Percentiles rank a stretch among this genome's conserved stretches.
phyloP scores from a whole-genome alignment of 1,140 invertebrate species.

The Pogonus chalceus region DNA sequence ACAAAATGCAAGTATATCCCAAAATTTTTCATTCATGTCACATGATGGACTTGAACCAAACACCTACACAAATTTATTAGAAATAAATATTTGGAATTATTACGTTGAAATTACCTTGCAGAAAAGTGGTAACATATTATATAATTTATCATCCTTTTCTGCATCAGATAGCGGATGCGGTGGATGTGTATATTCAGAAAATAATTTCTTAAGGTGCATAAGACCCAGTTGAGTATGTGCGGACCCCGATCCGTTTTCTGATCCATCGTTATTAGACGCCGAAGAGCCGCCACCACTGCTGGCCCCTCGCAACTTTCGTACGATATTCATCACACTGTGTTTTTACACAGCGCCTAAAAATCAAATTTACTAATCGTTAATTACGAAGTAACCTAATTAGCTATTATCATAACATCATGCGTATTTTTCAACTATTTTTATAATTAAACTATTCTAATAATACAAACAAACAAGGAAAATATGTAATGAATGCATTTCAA shows the following conservation, averaged over 20 bases:
- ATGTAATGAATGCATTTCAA: no score
- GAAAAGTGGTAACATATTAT: slow-evolving; percentile 96
- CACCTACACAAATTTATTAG: slow-evolving; percentile 55
- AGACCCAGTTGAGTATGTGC: slow-evolving; percentile 80
- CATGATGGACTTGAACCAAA: slow-evolving; percentile 80
- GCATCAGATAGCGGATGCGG: slow-evolving; percentile 65
- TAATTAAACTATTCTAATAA: no score
- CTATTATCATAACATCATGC: no score
- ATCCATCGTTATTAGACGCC: slow-evolving; percentile 39
- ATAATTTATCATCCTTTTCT: slow-evolving; percentile 88
- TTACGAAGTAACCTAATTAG: no score
- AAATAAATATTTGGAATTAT: no score
- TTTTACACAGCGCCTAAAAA: background rate
- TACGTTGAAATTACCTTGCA: slow-evolving; percentile 87
- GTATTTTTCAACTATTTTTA: no score
- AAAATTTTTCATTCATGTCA: slow-evolving; percentile 93
- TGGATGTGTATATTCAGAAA: slow-evolving; percentile 86
- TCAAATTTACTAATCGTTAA: no score
- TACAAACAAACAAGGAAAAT: no score
- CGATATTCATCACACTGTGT: slow-evolving; percentile 63
- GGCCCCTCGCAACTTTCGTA: slow-evolving; percentile 69
- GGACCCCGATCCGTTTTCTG: slow-evolving; percentile 45
- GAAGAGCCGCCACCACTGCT: slow-evolving; percentile 36
- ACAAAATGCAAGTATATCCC: slow-evolving; percentile 85
- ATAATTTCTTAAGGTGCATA: slow-evolving; percentile 92